phyloP scores from a whole-genome alignment of 2,888 invertebrate species.

The Deilephila porcellus region DNA sequence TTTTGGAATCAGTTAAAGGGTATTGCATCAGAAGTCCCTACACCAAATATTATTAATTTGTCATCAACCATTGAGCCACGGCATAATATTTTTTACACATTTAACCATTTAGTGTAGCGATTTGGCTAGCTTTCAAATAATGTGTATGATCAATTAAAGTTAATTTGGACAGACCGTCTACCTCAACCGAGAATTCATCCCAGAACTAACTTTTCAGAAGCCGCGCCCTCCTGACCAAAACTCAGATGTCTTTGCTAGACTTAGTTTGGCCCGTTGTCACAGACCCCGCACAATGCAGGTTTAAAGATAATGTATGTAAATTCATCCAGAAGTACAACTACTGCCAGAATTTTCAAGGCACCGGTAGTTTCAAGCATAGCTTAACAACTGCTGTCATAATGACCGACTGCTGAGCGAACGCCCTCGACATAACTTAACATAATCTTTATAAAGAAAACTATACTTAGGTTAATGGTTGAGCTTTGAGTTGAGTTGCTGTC shows the following conservation, averaged over 20 bases:
- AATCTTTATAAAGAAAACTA: not conserved
- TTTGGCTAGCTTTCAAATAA: no score
- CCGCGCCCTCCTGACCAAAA: not conserved
- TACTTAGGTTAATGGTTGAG: not conserved
- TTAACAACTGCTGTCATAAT: not conserved
- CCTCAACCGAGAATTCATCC: not conserved
- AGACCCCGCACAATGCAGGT: conserved; percentile 16
- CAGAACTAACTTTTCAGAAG: not conserved
- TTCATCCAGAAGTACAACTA: conserved; percentile 17
- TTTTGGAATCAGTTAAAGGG: no score
- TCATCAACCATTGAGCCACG: no score
- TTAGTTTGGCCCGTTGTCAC: conserved; percentile 7
- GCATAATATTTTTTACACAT: no score
- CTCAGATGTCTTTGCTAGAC: not conserved
- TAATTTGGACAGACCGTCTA: no score
- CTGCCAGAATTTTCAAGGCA: conserved; percentile 14
- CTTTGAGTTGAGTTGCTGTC: no score
- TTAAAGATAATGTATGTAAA: conserved; percentile 25
- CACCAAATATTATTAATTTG: no score
- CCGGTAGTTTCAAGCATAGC: not conserved
- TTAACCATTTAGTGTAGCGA: no score
- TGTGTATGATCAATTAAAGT: no score
- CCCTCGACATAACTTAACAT: not conserved
- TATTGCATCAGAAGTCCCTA: no score
- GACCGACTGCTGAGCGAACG: not conserved